These are phyloP conservation scores for Gadus chalcogrammus DNA, from an alignment of 2,113 vertebrate species.

Conservation along the genomic window DNA sequence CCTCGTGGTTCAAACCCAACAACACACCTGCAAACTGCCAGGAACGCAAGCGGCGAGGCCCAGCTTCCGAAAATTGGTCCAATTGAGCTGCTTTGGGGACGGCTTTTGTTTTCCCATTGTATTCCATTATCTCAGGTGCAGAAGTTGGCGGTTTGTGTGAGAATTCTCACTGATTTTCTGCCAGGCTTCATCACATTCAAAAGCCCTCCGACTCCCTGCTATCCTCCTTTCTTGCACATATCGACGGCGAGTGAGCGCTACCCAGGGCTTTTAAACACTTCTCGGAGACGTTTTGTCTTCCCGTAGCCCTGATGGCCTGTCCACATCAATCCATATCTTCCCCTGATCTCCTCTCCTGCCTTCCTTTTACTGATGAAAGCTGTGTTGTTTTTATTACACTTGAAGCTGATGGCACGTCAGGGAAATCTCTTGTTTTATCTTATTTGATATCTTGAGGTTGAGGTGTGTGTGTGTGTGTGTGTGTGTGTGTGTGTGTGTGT, in stretches of 20 bases:
- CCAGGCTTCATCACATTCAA: slow-evolving; percentile 85
- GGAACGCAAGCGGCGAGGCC: slow-evolving; percentile 13
- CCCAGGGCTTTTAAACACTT: slow-evolving; percentile 84
- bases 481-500: too few relatives aligned
- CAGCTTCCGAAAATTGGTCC: slow-evolving; percentile 48
- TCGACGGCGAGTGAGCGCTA: slow-evolving; percentile 76
- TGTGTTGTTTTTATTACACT: slow-evolving; percentile 77
- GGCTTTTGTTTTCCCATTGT: slow-evolving; percentile 66
- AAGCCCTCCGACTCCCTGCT: slow-evolving; percentile 47
- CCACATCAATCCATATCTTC: slow-evolving; percentile 85
- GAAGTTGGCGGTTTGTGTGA: slow-evolving; percentile 62
- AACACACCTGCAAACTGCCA: too few relatives aligned
- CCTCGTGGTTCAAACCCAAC: neutral
- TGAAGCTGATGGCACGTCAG: slow-evolving; percentile 72
- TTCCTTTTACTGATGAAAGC: slow-evolving; percentile 82
- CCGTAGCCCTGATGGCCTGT: slow-evolving; percentile 81
- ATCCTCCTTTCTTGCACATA: slow-evolving; percentile 69
- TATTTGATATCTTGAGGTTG: slow-evolving; percentile 68
- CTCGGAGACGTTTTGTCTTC: slow-evolving; percentile 67
- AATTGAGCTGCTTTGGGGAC: slow-evolving; percentile 65
- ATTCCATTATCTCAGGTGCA: slow-evolving; percentile 44
- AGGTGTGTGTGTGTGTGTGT: slow-evolving; percentile 14
- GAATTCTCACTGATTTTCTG: slow-evolving; percentile 89
- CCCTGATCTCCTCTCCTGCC: slow-evolving; percentile 72
- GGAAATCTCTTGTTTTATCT: slow-evolving; percentile 73